Evolutionary conservation across 2,113 vertebrate species (phyloP).

Genomic region (Ictalurus furcatus): DNA sequence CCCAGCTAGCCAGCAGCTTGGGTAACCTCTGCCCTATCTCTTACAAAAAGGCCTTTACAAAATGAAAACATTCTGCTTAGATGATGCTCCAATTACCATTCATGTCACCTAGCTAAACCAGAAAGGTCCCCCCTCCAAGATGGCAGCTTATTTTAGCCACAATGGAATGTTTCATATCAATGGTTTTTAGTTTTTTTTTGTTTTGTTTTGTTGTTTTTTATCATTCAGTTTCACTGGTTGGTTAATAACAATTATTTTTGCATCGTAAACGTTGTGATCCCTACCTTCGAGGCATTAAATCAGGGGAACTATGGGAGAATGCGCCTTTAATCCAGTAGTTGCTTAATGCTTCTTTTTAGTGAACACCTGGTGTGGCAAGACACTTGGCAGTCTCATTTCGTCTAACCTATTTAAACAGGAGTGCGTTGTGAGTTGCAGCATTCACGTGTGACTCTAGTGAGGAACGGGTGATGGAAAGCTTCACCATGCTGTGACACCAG

Average conservation of each 20-base stretch:
- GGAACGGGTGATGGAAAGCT: constrained; percentile 41
- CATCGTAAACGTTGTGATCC: neutral
- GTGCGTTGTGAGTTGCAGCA: neutral
- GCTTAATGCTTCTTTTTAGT: neutral
- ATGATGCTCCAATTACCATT: too few relatives aligned
- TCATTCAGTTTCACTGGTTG: neutral
- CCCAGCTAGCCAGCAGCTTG: neutral
- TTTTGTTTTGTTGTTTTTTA: neutral
- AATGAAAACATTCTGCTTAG: too few relatives aligned
- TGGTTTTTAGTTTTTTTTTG: neutral
- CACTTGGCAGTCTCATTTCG: neutral
- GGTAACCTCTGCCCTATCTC: neutral
- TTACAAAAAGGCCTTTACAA: too few relatives aligned
- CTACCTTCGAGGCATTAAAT: neutral
- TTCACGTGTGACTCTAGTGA: neutral
- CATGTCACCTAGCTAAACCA: neutral
- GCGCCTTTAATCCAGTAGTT: neutral
- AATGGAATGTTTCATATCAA: neutral
- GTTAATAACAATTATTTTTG: neutral
- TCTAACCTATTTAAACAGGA: neutral
- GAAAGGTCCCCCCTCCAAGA: neutral
- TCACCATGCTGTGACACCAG: constrained; percentile 62
- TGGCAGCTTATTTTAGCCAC: neutral
- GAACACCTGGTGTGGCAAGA: neutral
- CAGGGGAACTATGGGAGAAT: neutral